A percentile compares a stretch with the other conserved stretches of the same genome.
phyloP scores from a whole-genome alignment of 1,140 invertebrate species.

The Micrasema longulum region DNA sequence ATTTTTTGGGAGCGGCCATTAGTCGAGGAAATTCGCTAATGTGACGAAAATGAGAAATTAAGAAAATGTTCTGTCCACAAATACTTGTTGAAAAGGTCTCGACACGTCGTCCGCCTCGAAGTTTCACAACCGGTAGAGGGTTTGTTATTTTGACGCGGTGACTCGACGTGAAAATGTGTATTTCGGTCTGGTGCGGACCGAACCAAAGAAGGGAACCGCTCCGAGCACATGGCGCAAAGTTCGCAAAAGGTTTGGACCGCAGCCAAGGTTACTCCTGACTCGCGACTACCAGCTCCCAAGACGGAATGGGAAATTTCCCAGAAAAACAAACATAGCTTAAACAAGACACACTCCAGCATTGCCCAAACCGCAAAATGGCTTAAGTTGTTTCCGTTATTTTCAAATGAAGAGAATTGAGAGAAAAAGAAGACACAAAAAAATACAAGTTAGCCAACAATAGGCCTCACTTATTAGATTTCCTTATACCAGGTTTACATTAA shows the following conservation, averaged over 20 bases:
- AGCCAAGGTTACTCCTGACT: conserved; percentile 33
- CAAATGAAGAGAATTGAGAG: no score
- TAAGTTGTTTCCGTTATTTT: conserved; percentile 7
- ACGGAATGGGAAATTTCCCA: conserved; percentile 31
- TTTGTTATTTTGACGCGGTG: background rate
- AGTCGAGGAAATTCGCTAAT: background rate
- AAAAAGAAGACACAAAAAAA: no score
- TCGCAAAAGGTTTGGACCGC: conserved; percentile 24
- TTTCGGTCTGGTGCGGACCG: background rate
- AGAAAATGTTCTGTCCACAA: no score
- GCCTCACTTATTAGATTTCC: no score
- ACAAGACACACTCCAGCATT: conserved; percentile 14
- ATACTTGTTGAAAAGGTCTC: no score
- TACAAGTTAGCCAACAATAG: no score
- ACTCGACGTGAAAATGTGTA: background rate
- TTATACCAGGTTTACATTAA: no score
- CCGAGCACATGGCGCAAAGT: conserved; percentile 22
- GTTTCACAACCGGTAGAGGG: no score
- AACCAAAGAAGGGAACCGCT: conserved; percentile 26
- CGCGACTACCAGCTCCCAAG: no score
- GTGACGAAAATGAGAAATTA: no score
- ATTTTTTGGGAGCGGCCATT: no score
- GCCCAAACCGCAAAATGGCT: conserved; percentile 11
- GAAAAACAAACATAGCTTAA: conserved; percentile 31
- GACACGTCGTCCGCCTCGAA: no score